Evolutionary conservation across 2,888 invertebrate species (phyloP).

Genomic region (Drosophila maculinotata): DNA sequence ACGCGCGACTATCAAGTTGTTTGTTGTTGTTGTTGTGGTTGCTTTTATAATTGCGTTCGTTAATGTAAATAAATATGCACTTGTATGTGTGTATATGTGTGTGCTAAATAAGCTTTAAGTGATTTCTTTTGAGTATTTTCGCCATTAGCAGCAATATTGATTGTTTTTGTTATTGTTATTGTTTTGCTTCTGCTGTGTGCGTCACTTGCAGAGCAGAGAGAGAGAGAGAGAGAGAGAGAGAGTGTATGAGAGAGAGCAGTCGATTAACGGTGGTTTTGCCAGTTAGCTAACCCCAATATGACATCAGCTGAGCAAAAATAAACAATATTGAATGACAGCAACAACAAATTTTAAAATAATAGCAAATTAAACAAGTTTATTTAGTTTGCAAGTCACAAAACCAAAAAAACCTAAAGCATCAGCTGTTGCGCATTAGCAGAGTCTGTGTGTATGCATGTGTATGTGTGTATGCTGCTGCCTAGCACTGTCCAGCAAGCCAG

Average conservation of each 20-base stretch:
- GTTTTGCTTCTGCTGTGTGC: constrained; percentile 21
- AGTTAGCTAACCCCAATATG: constrained; percentile 37
- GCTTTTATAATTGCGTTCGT: constrained; percentile 33
- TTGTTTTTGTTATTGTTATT: constrained; percentile 44
- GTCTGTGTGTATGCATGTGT: constrained; percentile 5
- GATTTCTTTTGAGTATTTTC: constrained; percentile 52
- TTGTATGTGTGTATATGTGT: neutral
- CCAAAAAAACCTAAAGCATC: constrained; percentile 49
- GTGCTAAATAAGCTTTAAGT: constrained; percentile 15
- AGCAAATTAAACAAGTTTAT: constrained; percentile 62
- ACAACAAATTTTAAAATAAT: constrained; percentile 27
- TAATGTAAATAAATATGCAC: neutral
- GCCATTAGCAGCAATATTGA: constrained; percentile 63
- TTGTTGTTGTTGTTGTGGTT: constrained; percentile 28
- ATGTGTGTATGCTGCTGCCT: constrained; percentile 2
- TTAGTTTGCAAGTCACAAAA: constrained; percentile 46
- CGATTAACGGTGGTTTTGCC: constrained; percentile 44
- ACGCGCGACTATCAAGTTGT: constrained; percentile 54
- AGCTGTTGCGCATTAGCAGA: constrained; percentile 69
- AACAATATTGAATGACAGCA: constrained; percentile 28
- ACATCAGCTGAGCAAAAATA: constrained; percentile 71
- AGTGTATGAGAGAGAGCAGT: constrained; percentile 4
- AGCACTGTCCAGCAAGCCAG: constrained; percentile 40
- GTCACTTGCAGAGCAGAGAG: constrained; percentile 38
- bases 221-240: neutral